Percentiles rank a stretch among this genome's conserved stretches.
phyloP scores from a whole-genome alignment of 2,797 vertebrate genomes.

The Todus mexicanus region DNA sequence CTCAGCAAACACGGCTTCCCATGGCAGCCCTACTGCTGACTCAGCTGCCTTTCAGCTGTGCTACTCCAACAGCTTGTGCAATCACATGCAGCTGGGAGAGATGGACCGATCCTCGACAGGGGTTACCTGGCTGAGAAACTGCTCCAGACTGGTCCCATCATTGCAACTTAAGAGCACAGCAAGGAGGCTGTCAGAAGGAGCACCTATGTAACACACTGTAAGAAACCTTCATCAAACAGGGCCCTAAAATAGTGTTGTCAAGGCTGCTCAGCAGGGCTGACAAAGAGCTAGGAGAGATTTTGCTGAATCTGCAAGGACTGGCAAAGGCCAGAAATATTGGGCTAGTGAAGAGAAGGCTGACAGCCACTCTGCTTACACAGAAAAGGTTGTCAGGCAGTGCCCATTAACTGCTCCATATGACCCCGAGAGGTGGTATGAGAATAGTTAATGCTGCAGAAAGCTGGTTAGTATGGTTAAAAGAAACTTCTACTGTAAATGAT shows the following conservation, averaged over 20 bases:
- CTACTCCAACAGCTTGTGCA: neutral
- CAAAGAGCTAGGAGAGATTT: neutral
- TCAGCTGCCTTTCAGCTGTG: neutral
- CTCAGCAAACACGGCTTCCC: neutral
- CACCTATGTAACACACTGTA: fast-evolving
- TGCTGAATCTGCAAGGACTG: neutral
- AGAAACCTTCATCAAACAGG: neutral
- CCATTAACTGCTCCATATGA: neutral
- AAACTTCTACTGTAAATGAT: neutral
- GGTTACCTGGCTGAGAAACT: neutral
- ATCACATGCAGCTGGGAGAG: neutral
- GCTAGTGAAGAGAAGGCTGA: neutral
- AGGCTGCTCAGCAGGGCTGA: neutral
- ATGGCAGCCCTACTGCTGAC: neutral
- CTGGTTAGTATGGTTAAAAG: slow-evolving; percentile 18
- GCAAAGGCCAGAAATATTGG: neutral
- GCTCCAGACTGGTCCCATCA: neutral
- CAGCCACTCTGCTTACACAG: neutral
- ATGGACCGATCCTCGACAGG: neutral
- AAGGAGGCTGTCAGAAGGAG: neutral
- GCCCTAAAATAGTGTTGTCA: neutral
- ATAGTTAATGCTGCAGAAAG: neutral
- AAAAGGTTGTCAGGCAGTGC: neutral
- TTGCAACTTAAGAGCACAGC: neutral
- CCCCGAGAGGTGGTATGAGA: neutral